phyloP scores from a whole-genome alignment of 2,113 vertebrate genomes.

The Poeciliopsis prolifica region DNA sequence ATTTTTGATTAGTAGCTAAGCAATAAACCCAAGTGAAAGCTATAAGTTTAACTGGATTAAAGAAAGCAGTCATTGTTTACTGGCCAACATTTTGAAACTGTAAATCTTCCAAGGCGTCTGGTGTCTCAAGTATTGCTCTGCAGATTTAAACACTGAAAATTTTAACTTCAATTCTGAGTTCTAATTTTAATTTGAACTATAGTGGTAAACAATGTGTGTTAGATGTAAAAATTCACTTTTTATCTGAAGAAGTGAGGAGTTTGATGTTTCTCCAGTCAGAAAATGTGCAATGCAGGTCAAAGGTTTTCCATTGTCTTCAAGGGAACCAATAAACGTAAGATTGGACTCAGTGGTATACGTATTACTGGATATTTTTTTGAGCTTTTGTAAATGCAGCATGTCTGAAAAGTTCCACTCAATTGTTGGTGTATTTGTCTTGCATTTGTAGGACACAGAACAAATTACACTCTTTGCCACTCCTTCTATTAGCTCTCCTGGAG shows the following conservation, averaged over 20 bases:
- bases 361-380: background rate
- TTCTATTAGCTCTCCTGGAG: constrained; percentile 40
- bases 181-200: background rate
- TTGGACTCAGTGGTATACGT: constrained; percentile 37
- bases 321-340: constrained; percentile 60
- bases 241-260: constrained; percentile 45
- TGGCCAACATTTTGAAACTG: background rate
- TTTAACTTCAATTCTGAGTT: too few relatives aligned
- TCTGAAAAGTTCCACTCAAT: constrained; percentile 68
- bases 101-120: background rate
- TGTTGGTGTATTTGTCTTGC: constrained; percentile 41
- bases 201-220: background rate
- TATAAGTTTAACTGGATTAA: background rate
- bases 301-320: constrained; percentile 51
- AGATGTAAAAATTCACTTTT: constrained; percentile 50
- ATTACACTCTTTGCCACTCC: constrained; percentile 57
- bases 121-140: too few relatives aligned
- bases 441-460: constrained; percentile 63
- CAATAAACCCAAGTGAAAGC: background rate
- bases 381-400: constrained; percentile 25
- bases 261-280: constrained; percentile 29
- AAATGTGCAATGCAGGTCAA: constrained; percentile 63
- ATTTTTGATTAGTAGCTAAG: background rate
- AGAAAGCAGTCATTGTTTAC: background rate
- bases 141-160: too few relatives aligned